phyloP scores from a whole-genome alignment of 2,113 vertebrate species.

The Mastomys coucha region DNA sequence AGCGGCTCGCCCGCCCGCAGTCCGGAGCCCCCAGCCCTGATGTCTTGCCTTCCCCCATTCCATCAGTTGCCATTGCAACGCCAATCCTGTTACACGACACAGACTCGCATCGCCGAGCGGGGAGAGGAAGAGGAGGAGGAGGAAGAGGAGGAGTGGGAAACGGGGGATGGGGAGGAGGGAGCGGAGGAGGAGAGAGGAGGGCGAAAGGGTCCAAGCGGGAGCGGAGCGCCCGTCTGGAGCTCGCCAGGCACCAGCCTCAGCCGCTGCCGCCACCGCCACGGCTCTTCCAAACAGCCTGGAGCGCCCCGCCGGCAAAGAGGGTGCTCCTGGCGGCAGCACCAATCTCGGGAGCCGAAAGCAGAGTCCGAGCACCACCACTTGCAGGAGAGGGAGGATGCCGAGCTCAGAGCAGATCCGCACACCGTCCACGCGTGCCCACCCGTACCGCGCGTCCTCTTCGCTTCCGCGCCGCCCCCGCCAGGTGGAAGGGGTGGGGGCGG shows the following conservation, averaged over 20 bases:
- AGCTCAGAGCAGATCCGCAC: constrained; percentile 36
- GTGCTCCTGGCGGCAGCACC: constrained; percentile 7
- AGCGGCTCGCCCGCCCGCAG: constrained; percentile 82
- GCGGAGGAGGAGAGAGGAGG: background rate
- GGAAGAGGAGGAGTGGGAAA: constrained; percentile 36
- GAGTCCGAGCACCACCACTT: constrained; percentile 55
- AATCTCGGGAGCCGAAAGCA: constrained; percentile 34
- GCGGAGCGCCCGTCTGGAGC: constrained; percentile 60
- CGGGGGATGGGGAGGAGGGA: constrained; percentile 42
- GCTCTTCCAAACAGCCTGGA: constrained; percentile 49
- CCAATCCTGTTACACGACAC: constrained; percentile 76
- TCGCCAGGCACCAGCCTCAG: constrained; percentile 44
- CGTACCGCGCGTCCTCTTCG: constrained; percentile 59
- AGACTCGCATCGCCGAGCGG: constrained; percentile 68
- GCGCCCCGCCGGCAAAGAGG: constrained; percentile 12
- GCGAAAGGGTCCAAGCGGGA: constrained; percentile 21
- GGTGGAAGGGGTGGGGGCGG: constrained; percentile 64
- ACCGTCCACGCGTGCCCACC: constrained; percentile 69
- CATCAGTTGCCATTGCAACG: constrained; percentile 88
- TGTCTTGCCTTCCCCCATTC: constrained; percentile 83
- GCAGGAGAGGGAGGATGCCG: background rate
- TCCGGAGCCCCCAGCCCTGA: constrained; percentile 79
- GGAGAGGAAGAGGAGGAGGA: constrained; percentile 63
- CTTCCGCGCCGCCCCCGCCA: constrained; percentile 74
- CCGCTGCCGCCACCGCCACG: background rate